A percentile compares a stretch with the other conserved stretches of the same genome.
Conservation (phyloP, 2,113 vertebrate species). For the Acanthochromis polyacanthus region DNA sequence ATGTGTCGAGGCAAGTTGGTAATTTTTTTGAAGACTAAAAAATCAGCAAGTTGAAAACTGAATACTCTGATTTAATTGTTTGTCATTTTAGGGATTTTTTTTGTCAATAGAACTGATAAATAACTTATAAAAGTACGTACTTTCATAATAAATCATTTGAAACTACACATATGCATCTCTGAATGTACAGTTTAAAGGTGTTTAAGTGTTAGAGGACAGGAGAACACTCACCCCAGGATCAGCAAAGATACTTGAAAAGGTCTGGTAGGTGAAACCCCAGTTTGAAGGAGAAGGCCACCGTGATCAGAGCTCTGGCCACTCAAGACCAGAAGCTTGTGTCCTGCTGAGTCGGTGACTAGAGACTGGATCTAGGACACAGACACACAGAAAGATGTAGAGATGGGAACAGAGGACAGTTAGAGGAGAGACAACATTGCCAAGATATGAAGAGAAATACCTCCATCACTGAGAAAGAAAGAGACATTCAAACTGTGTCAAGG, state of each 20-base stretch:
- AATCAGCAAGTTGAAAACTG: too few relatives aligned
- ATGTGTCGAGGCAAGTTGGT: not conserved
- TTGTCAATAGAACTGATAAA: too few relatives aligned
- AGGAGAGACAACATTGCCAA: constrained; percentile 30
- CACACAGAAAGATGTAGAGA: constrained; percentile 8
- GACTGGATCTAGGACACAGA: constrained; percentile 87
- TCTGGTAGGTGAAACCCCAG: constrained; percentile 89
- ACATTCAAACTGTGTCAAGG: constrained; percentile 35
- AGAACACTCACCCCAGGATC: constrained; percentile 90
- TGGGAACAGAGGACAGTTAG: constrained; percentile 37
- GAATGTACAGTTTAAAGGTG: not conserved
- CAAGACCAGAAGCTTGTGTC: constrained; percentile 93
- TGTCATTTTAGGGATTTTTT: too few relatives aligned
- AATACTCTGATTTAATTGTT: too few relatives aligned
- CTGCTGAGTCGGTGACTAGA: constrained; percentile 90
- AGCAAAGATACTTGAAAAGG: constrained; percentile 88
- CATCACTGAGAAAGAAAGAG: not conserved
- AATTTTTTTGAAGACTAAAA: too few relatives aligned
- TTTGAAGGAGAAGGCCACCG: constrained; percentile 94
- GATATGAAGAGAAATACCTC: constrained; percentile 14
- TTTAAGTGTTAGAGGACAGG: not conserved
- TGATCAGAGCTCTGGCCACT: constrained; percentile 95
- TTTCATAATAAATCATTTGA: not conserved
- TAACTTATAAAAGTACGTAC: too few relatives aligned
- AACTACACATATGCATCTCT: not conserved